phyloP scores from a whole-genome alignment of 2,113 vertebrate species.

The Psittacula cyanocephala region DNA sequence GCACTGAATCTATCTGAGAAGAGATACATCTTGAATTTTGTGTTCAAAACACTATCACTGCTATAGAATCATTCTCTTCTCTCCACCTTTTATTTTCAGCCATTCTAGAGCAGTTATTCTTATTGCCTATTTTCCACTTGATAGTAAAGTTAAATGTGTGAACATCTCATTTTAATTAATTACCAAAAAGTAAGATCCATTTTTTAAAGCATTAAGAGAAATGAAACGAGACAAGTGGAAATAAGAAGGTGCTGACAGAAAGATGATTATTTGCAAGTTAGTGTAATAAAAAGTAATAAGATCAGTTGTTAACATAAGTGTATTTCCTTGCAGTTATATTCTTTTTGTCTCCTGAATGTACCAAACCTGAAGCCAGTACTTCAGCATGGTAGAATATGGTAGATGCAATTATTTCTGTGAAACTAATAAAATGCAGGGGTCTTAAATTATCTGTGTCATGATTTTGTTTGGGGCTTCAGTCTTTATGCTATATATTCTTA shows the following conservation, averaged over 20 bases:
- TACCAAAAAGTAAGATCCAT: not conserved
- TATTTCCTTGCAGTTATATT: not conserved
- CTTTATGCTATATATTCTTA: not conserved
- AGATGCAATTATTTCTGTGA: not conserved
- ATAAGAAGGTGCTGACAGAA: not conserved
- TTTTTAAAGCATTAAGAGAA: not conserved
- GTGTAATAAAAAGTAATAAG: not conserved
- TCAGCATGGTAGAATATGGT: not conserved
- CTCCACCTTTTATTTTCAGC: not conserved
- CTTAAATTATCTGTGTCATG: not conserved
- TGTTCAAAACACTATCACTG: not conserved
- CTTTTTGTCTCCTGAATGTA: not conserved
- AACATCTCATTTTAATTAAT: slow-evolving; percentile 26
- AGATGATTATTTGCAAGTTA: not conserved
- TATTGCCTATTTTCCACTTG: not conserved
- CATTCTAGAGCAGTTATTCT: not conserved
- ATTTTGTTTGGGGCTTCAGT: not conserved
- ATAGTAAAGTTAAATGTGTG: not conserved
- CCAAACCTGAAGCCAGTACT: not conserved
- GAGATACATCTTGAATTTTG: not conserved
- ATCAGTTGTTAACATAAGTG: not conserved
- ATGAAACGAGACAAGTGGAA: not conserved
- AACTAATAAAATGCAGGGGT: not conserved
- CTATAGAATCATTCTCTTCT: not conserved
- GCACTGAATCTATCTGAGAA: not conserved